These are phyloP conservation scores for Entomyzon cyanotis DNA, from an alignment of 2,113 vertebrate genomes.

Conservation along the genomic window DNA sequence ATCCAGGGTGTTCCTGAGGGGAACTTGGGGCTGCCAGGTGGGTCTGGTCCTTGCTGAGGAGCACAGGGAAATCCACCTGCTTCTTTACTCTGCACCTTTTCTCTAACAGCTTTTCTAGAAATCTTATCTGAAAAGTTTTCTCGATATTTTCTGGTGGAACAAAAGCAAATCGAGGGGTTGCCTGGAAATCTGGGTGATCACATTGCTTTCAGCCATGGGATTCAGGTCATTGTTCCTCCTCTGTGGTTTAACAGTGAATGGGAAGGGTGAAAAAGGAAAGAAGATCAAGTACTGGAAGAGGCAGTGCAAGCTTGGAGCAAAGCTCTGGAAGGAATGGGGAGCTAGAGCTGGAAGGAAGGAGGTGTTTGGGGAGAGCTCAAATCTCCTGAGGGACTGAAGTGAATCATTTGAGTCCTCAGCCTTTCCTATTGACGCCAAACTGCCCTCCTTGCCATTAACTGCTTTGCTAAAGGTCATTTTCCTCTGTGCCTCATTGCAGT, in stretches of 20 bases:
- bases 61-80: accelerated
- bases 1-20: background rate
- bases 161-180: background rate
- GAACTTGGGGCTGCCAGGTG: accelerated
- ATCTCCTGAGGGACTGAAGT: background rate
- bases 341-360: background rate
- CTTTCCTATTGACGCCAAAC: background rate
- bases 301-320: background rate
- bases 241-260: background rate
- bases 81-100: background rate
- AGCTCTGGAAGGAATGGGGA: background rate
- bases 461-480: background rate
- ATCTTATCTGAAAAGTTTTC: accelerated
- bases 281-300: background rate
- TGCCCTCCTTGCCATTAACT: background rate
- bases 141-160: background rate
- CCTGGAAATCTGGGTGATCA: background rate
- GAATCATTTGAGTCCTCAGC: background rate
- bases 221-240: background rate
- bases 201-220: accelerated
- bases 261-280: background rate
- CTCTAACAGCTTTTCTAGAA: background rate
- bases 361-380: background rate
- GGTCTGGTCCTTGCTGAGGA: accelerated
- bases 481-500: accelerated